Evolutionary conservation across 1,140 invertebrate species (phyloP).

Genomic region (Diabrotica undecimpunctata): DNA sequence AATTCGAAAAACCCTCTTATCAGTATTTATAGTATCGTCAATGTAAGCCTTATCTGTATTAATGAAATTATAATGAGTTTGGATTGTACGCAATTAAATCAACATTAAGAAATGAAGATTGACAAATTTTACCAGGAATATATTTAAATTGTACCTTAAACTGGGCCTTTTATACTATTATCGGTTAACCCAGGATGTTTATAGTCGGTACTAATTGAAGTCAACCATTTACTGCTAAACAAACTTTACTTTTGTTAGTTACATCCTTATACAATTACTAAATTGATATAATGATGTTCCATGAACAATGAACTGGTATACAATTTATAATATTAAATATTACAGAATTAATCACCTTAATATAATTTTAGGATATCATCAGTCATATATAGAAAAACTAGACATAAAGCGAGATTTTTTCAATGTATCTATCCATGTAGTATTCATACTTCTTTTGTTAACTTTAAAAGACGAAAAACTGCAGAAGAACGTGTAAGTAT

Average conservation of each 20-base stretch:
- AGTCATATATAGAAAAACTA: slow-evolving; percentile 16
- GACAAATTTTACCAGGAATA: too few relatives aligned
- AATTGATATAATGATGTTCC: not conserved
- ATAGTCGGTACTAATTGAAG: too few relatives aligned
- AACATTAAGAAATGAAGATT: too few relatives aligned
- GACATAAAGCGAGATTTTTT: not conserved
- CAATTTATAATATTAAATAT: not conserved
- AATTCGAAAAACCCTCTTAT: too few relatives aligned
- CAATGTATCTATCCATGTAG: not conserved
- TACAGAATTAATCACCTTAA: not conserved
- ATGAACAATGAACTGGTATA: not conserved
- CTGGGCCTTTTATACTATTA: too few relatives aligned
- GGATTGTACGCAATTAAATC: too few relatives aligned
- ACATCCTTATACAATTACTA: not conserved
- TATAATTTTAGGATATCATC: slow-evolving; percentile 21
- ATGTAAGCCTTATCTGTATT: too few relatives aligned
- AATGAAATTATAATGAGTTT: too few relatives aligned
- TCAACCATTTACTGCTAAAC: too few relatives aligned
- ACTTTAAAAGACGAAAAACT: slow-evolving; percentile 50
- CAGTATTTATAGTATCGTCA: too few relatives aligned
- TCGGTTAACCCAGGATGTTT: too few relatives aligned
- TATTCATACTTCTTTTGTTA: slow-evolving; percentile 33
- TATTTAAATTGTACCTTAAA: too few relatives aligned
- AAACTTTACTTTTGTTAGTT: not conserved
- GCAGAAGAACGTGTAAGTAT: slow-evolving; percentile 49